Base-by-base conservation (phyloP, 2,113 vertebrate genomes). In the Campylorhamphus procurvoides region DNA sequence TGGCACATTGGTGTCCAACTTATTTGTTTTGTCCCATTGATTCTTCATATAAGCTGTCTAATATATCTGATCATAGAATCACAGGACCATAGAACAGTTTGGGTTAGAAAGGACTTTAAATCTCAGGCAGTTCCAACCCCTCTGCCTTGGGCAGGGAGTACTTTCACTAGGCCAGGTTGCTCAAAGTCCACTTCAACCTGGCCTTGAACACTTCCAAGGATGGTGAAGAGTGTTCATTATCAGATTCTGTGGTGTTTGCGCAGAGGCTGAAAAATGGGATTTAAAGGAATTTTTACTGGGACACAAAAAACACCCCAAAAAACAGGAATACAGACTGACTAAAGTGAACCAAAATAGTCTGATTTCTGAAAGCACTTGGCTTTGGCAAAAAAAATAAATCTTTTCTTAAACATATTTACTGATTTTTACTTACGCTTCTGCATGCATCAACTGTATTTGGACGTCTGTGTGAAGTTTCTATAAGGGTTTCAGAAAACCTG, bases 111-210 rank as follows among this genome's bases (percentile, higher is more conserved):
- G 23, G 37, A 28, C 27, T 18, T 44, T 74, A 52, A 52, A 59
- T 25, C 8, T 28, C 37, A 69, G 14, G 14, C 12, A 23, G 12
- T 53, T 16, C 9, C 39, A 62, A 8, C 1, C 1, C 1, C 6
- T 1, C 12, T 44, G 39, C 16, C 10, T 29, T 1, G 2, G 42
- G 4, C 17, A 56, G 17, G 18, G 20, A 35, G 33, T 67, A 18
- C 10, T 46, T 67, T 12, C 31, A 33, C 6, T 67, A 28, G 14
- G 9, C 22, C 27, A 60, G 14, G 7, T 12, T 74, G 37, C 10
- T 44, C 33, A 59, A 67, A 67, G 28, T 8, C 2, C 9, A 33
- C 5, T 67, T 6, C 28, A 59, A 19, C 18, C 28, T 28, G 52
- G 44, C 10, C 37, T 46, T 67, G 31, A 67, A 29, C 7, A 59